These are phyloP conservation scores for Chaetogeoica ovagalla DNA, from an alignment of 2,888 invertebrate genomes.

Conservation along the genomic window DNA sequence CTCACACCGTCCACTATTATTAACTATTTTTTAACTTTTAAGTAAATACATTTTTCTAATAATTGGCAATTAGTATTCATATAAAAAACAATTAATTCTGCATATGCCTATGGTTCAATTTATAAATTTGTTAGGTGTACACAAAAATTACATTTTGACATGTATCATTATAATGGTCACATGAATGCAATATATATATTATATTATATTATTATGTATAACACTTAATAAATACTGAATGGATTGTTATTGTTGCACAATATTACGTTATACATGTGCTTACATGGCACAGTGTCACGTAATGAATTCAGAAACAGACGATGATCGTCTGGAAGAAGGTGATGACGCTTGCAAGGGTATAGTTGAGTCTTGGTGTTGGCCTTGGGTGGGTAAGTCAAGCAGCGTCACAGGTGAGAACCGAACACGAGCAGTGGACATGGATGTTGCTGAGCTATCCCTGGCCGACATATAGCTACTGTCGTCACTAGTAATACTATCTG, in stretches of 20 bases:
- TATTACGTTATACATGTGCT: not conserved
- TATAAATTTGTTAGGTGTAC: too few relatives aligned
- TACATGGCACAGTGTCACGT: not conserved
- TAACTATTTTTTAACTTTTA: too few relatives aligned
- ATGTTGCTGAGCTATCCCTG: slow-evolving; percentile 69
- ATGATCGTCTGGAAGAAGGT: slow-evolving; percentile 61
- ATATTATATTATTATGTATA: slow-evolving; percentile 9
- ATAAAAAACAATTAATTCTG: too few relatives aligned
- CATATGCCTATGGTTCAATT: too few relatives aligned
- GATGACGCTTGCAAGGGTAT: slow-evolving; percentile 63
- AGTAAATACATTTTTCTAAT: too few relatives aligned
- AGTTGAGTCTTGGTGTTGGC: slow-evolving; percentile 64
- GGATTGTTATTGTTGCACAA: slow-evolving; percentile 19
- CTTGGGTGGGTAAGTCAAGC: slow-evolving; percentile 65
- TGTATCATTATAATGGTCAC: too few relatives aligned
- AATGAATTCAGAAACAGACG: slow-evolving; percentile 55
- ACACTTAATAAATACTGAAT: slow-evolving; percentile 23
- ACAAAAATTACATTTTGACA: too few relatives aligned
- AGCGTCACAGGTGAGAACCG: slow-evolving; percentile 72
- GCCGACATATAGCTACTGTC: slow-evolving; percentile 89
- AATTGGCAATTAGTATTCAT: too few relatives aligned
- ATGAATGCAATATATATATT: not conserved
- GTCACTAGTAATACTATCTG: slow-evolving; percentile 82
- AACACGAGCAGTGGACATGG: slow-evolving; percentile 70
- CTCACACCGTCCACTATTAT: too few relatives aligned